phyloP scores from a whole-genome alignment of 2,888 invertebrate species.

The Anorthoa munda region DNA sequence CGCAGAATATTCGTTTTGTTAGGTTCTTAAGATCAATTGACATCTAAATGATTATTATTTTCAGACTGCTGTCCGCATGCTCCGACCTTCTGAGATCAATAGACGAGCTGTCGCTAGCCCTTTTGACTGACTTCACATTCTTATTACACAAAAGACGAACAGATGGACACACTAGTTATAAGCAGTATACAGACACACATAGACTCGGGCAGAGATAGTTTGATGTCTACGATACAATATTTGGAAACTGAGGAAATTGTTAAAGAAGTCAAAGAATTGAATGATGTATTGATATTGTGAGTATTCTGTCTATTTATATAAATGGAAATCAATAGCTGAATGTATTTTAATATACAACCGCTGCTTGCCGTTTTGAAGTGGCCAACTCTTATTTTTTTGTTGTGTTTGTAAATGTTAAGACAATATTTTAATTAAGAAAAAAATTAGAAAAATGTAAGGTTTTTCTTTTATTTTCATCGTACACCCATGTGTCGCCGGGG shows the following conservation, averaged over 20 bases:
- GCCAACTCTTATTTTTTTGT: too few relatives aligned
- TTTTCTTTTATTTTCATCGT: too few relatives aligned
- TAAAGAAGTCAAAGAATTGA: conserved; percentile 74
- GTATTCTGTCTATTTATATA: too few relatives aligned
- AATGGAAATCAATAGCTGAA: too few relatives aligned
- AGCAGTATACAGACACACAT: conserved; percentile 71
- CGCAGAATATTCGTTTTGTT: too few relatives aligned
- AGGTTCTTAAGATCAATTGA: too few relatives aligned
- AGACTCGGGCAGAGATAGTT: conserved; percentile 73
- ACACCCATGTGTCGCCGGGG: too few relatives aligned
- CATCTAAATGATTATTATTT: conserved; percentile 30
- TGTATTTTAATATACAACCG: too few relatives aligned
- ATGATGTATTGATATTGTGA: conserved; percentile 68
- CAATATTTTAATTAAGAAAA: too few relatives aligned
- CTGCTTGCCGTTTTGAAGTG: too few relatives aligned
- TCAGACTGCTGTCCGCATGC: conserved; percentile 81
- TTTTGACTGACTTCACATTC: conserved; percentile 57
- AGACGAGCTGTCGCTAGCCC: conserved; percentile 77
- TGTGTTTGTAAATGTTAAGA: too few relatives aligned
- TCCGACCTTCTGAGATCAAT: conserved; percentile 79
- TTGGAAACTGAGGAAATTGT: conserved; percentile 76
- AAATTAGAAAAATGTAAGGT: too few relatives aligned
- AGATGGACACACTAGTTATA: conserved; percentile 32
- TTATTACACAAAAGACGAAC: conserved; percentile 59
- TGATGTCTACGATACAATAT: conserved; percentile 76